Evolutionary conservation across 2,888 invertebrate species (phyloP).

Genomic region (Eupithecia pulchellata): DNA sequence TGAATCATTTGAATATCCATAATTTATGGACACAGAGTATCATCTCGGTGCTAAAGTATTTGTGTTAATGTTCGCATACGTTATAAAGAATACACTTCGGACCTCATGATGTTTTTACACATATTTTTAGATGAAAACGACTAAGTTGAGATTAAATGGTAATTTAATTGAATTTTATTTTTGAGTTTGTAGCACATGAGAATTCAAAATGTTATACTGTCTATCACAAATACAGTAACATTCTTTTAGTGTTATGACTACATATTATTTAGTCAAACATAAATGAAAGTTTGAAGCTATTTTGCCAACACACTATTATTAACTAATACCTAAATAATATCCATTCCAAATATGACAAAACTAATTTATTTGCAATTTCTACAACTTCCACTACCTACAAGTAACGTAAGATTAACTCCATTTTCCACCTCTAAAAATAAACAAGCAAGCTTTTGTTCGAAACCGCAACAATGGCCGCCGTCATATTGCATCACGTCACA

Average conservation of each 20-base stretch:
- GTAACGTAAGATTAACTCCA: constrained; percentile 15
- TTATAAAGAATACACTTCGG: constrained; percentile 54
- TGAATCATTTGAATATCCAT: constrained; percentile 81
- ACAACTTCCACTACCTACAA: no score
- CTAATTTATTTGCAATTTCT: not conserved
- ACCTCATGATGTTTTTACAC: constrained; percentile 50
- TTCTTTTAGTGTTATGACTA: not conserved
- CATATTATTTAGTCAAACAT: not conserved
- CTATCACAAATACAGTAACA: not conserved
- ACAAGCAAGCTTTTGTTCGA: constrained; percentile 39
- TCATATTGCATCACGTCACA: constrained; percentile 49
- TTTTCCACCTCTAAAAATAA: constrained; percentile 23
- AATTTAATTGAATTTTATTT: constrained; percentile 36
- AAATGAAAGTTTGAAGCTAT: no score
- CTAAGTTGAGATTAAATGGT: constrained; percentile 36
- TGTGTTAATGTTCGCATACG: constrained; percentile 76
- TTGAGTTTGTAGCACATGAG: constrained; percentile 7
- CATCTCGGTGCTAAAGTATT: constrained; percentile 67
- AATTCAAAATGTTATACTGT: not conserved
- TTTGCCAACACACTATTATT: no score
- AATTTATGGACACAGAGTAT: constrained; percentile 79
- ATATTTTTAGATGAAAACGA: constrained; percentile 39
- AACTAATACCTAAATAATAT: no score
- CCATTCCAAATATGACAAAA: not conserved
- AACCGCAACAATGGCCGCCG: constrained; percentile 53